These are phyloP conservation scores for Anguilla megastoma DNA, from an alignment of 2,797 vertebrate species.

Conservation along the genomic window DNA sequence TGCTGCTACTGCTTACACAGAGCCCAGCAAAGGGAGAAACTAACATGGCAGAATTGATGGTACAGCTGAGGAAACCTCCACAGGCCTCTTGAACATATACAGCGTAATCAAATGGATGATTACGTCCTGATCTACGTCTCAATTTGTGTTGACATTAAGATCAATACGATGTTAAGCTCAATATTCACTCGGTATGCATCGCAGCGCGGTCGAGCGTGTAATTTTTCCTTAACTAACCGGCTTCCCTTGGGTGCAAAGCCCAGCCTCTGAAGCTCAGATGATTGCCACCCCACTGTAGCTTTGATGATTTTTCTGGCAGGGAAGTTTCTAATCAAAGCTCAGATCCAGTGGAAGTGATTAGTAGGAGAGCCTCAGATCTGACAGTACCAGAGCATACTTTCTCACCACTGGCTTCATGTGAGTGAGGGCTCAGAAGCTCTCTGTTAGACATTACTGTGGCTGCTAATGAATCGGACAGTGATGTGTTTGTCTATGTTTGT, in stretches of 20 bases:
- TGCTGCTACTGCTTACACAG: background rate
- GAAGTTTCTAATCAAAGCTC: conserved; percentile 7
- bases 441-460: conserved; percentile 17
- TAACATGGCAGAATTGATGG: background rate
- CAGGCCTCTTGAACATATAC: background rate
- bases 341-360: conserved; percentile 9
- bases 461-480: conserved; percentile 5
- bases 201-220: background rate
- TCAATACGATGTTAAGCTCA: background rate
- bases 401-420: conserved; percentile 27
- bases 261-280: background rate
- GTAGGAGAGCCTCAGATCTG: background rate
- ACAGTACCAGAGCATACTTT: conserved; percentile 6
- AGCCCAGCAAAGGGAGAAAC: background rate
- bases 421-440: conserved; percentile 20
- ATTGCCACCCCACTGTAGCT: background rate
- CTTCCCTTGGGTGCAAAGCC: background rate
- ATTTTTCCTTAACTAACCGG: background rate
- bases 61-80: background rate
- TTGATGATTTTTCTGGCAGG: conserved; percentile 6
- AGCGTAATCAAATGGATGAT: background rate
- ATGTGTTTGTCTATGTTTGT: conserved; percentile 35
- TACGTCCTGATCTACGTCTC: background rate
- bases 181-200: background rate
- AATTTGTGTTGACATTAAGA: background rate